phyloP scores from a whole-genome alignment of 2,113 vertebrate genomes.

The Brachirus orientalis region DNA sequence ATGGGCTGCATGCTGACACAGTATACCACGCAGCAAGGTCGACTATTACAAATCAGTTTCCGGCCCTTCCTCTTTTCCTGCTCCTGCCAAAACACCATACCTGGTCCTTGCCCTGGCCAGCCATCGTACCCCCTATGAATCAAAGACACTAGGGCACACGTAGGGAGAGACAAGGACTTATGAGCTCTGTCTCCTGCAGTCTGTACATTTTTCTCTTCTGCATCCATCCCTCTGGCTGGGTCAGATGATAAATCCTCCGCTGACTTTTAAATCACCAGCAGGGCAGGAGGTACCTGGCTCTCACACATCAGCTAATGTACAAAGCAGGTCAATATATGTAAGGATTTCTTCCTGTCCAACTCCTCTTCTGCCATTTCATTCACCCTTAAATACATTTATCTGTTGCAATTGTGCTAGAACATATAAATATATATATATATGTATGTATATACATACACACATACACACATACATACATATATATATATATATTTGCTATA shows the following conservation, averaged over 20 bases:
- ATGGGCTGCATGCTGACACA: slow-evolving; percentile 63
- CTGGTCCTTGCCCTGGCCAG: slow-evolving; percentile 57
- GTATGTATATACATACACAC: too few relatives aligned
- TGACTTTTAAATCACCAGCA: slow-evolving; percentile 46
- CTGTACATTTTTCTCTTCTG: slow-evolving; percentile 39
- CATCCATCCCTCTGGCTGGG: slow-evolving; percentile 54
- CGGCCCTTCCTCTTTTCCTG: slow-evolving; percentile 37
- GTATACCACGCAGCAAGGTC: slow-evolving; percentile 51
- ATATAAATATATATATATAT: too few relatives aligned
- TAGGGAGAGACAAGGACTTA: slow-evolving; percentile 64
- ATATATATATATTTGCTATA: too few relatives aligned
- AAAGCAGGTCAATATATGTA: slow-evolving; percentile 19
- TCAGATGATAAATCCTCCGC: slow-evolving; percentile 62
- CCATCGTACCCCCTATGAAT: slow-evolving; percentile 66
- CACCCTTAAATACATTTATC: slow-evolving; percentile 4
- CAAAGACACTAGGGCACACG: slow-evolving; percentile 61
- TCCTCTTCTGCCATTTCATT: not conserved
- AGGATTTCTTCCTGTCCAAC: not conserved
- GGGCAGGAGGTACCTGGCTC: slow-evolving; percentile 52
- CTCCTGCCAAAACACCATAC: slow-evolving; percentile 57
- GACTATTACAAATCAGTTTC: slow-evolving; percentile 59
- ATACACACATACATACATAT: too few relatives aligned
- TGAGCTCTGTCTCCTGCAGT: slow-evolving; percentile 39
- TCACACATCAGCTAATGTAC: slow-evolving; percentile 39
- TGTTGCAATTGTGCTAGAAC: too few relatives aligned